Base-by-base conservation (phyloP, 2,888 invertebrate species). In the Ditylenchus weischeri region DNA sequence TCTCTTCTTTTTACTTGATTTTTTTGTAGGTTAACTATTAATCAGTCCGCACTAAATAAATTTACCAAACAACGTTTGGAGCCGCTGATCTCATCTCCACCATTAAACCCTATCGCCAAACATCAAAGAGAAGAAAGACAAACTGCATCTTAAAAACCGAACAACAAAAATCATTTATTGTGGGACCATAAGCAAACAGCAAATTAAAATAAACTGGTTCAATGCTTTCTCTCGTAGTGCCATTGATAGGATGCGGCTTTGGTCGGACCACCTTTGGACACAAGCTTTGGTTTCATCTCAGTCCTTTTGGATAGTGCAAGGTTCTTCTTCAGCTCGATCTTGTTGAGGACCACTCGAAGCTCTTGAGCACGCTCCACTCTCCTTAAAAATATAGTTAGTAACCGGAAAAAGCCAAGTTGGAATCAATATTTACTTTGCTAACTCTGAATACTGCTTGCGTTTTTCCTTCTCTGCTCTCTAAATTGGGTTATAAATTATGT, bases 211-310 rank as follows among this genome's bases (percentile, higher is more conserved):
- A 8, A 43, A 43, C 15, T 43, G 43, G 43, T 43, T 72, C 64
- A 82, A 63, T 78, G 76, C 67, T 80, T 82, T 38, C 82, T 65
- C 57, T 82, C 80, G 66, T 76, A 79, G 7, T 76, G 75, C 81
- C 81, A 82, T 70, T 79, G 72, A 68, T 78, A 83, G 21, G 79
- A 77, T 19, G 82, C 79, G 0, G 82, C 80, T 47, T 71, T 68
- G 62, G 68, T 72, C 29, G 72, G 63, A 49, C 72, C 76, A 3
- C 79, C 82, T 54, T 76, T 76, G 57, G 69, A 68, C 7, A 79
- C 69, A 43, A 69, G 65, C 64, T 76, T 76, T 60, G 82, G 81
- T 36, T 75, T 73, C 59, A 80, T 61, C 51, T 77, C 77, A 4
- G 65, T 64, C 23, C 68, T 70, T 6, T 57, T 60, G 10, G 73